Evolutionary conservation across 2,113 vertebrate species (phyloP).

Genomic region (Nipponia nippon): DNA sequence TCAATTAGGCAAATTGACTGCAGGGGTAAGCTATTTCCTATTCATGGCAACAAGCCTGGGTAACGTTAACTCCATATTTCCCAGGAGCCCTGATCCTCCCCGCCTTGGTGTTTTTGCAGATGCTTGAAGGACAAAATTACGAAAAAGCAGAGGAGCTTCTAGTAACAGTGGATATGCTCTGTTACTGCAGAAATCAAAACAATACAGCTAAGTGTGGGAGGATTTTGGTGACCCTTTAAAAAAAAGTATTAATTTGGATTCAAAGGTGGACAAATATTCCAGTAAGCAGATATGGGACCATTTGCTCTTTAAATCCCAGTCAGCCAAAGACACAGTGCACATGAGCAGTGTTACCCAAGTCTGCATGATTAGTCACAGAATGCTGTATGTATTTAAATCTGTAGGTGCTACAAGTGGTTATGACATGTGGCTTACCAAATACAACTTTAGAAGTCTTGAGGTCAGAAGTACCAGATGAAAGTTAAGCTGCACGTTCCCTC

Average conservation of each 20-base stretch:
- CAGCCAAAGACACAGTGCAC: not conserved
- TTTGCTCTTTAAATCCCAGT: not conserved
- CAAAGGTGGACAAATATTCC: not conserved
- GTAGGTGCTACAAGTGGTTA: not conserved
- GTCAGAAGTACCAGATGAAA: not conserved
- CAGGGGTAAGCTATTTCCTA: not conserved
- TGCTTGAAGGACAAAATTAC: not conserved
- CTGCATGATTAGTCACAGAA: not conserved
- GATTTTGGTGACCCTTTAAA: not conserved
- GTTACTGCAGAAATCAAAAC: not conserved
- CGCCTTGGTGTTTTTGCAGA: too few relatives aligned
- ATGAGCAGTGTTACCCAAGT: not conserved
- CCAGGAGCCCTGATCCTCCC: not conserved
- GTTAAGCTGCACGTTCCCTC: not conserved
- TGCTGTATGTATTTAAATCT: not conserved
- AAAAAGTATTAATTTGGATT: not conserved
- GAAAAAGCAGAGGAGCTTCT: not conserved
- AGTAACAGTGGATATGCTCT: not conserved
- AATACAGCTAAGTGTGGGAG: not conserved
- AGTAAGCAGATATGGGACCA: not conserved
- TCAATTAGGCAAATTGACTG: conserved; percentile 64
- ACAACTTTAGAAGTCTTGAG: not conserved
- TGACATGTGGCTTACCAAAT: not conserved
- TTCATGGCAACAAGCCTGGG: not conserved
- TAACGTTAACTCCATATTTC: not conserved